phyloP scores from a whole-genome alignment of 2,113 vertebrate genomes.

The Riparia riparia region DNA sequence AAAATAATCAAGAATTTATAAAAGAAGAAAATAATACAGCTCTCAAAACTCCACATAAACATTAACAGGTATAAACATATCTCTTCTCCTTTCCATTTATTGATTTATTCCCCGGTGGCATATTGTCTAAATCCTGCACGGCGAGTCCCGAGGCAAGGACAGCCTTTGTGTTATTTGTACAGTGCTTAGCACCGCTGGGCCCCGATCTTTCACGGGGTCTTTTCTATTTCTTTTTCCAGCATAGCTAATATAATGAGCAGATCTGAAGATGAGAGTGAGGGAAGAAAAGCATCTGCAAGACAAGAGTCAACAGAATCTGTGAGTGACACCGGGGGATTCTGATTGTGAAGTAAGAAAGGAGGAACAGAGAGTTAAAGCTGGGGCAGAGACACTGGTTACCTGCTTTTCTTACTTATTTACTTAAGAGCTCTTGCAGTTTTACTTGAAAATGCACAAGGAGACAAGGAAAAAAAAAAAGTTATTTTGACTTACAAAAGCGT shows the following conservation, averaged over 20 bases:
- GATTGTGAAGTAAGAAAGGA: background rate
- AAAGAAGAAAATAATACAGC: background rate
- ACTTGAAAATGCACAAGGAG: conserved; percentile 25
- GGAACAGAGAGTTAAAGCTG: background rate
- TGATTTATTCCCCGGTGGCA: conserved; percentile 2
- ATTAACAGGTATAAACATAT: conserved; percentile 51
- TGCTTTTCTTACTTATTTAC: conserved; percentile 16
- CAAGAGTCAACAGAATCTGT: conserved; percentile 31
- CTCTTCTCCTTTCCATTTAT: conserved; percentile 42
- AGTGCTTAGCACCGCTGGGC: conserved; percentile 8
- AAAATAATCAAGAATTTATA: conserved; percentile 8
- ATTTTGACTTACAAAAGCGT: conserved; percentile 49
- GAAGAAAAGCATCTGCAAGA: conserved; percentile 33
- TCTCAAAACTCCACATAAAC: conserved; percentile 15
- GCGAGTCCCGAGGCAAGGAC: conserved; percentile 26
- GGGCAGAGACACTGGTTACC: background rate
- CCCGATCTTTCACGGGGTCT: background rate
- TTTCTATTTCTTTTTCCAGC: conserved; percentile 35
- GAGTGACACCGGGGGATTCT: background rate
- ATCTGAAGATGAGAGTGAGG: background rate
- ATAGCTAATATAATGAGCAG: conserved; percentile 26
- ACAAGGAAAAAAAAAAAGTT: conserved; percentile 34
- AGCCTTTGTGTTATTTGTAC: conserved; percentile 66
- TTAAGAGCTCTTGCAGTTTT: conserved; percentile 7
- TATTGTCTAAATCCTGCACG: conserved; percentile 44